These are phyloP conservation scores for Meriones unguiculatus DNA, from an alignment of 2,113 vertebrate species.

Conservation along the genomic window DNA sequence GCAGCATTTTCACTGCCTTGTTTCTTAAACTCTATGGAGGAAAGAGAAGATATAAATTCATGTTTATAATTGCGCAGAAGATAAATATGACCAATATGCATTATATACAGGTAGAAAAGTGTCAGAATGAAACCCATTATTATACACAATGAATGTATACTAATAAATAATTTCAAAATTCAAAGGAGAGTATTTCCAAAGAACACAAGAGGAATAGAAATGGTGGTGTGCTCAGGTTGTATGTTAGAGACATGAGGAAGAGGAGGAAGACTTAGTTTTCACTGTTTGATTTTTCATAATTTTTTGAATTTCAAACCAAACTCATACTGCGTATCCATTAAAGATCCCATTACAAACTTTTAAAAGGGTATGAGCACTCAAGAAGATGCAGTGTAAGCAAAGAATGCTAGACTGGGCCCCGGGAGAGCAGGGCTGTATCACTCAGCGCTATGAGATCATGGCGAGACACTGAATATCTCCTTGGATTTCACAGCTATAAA, in stretches of 20 bases:
- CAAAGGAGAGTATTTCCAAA: not conserved
- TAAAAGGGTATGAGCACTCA: not conserved
- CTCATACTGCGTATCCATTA: not conserved
- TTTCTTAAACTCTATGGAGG: not conserved
- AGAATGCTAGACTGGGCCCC: not conserved
- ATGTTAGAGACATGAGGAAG: not conserved
- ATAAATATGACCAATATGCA: not conserved
- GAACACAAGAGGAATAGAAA: not conserved
- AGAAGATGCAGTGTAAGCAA: not conserved
- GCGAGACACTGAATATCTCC: conserved; percentile 65
- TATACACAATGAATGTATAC: not conserved
- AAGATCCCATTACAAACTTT: not conserved
- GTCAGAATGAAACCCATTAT: not conserved
- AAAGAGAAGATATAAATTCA: not conserved
- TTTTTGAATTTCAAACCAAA: conserved; percentile 45
- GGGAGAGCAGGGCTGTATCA: not conserved
- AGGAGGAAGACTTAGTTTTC: not conserved
- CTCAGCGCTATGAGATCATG: conserved; percentile 65
- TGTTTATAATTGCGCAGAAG: not conserved
- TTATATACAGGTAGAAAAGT: not conserved
- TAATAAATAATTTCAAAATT: not conserved
- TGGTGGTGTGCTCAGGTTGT: accelerated
- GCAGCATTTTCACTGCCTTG: not conserved
- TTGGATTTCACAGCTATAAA: conserved; percentile 51
- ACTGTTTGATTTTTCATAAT: not conserved